These are phyloP conservation scores for Tamandua tetradactyla DNA, from an alignment of 2,797 vertebrate species.

Conservation along the genomic window DNA sequence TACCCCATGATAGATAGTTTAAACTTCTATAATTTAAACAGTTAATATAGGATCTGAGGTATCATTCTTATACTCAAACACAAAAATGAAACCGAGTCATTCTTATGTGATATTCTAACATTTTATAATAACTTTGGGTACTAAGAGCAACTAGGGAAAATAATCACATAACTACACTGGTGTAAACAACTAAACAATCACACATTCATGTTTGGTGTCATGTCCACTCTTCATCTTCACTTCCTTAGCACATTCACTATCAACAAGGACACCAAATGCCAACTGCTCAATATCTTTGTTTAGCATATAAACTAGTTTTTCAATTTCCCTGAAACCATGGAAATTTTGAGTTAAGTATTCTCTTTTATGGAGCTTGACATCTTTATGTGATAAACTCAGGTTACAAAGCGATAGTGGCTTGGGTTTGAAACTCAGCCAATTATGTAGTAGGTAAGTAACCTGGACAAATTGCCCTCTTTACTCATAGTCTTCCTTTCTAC, in stretches of 20 bases:
- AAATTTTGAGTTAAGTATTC: not conserved
- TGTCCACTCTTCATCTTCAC: not conserved
- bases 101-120: not conserved
- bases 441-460: not conserved
- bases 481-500: no score
- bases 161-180: not conserved
- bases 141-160: not conserved
- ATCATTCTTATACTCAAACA: not conserved
- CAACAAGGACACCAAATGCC: not conserved
- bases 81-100: not conserved
- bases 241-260: not conserved
- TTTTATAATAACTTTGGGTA: not conserved
- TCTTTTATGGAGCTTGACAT: not conserved
- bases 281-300: not conserved
- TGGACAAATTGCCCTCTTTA: conserved; percentile 40
- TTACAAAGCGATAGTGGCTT: not conserved
- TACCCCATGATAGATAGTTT: not conserved
- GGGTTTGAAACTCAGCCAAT: conserved; percentile 10
- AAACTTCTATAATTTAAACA: not conserved
- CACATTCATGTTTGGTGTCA: not conserved
- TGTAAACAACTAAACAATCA: not conserved
- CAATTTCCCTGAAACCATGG: not conserved
- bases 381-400: not conserved
- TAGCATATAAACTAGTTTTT: not conserved
- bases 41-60: not conserved